Conservation (phyloP, 1,140 invertebrate genomes). For the Hyles vespertilio region DNA sequence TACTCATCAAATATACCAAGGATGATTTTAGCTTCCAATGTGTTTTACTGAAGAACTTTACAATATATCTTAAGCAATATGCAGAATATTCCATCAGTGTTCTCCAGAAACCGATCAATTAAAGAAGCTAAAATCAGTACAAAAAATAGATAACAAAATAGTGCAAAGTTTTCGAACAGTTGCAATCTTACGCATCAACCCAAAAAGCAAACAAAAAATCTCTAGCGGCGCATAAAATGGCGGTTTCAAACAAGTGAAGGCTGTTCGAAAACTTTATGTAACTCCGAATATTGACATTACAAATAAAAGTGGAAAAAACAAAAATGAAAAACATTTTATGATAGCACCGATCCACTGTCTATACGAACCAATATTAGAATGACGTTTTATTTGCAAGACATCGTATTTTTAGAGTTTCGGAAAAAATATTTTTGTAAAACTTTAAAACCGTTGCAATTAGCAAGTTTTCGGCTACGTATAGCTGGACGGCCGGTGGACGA, state of each 20-base stretch:
- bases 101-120: too few relatives aligned
- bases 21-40: too few relatives aligned
- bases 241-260: slow-evolving; percentile 78
- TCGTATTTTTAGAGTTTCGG: background rate
- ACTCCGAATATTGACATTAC: slow-evolving; percentile 44
- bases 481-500: background rate
- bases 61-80: too few relatives aligned
- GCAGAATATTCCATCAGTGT: too few relatives aligned
- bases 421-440: too few relatives aligned
- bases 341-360: background rate
- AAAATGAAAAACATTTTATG: background rate
- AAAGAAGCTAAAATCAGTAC: too few relatives aligned
- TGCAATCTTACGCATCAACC: slow-evolving; percentile 56
- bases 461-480: too few relatives aligned
- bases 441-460: too few relatives aligned
- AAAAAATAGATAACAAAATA: slow-evolving; percentile 26
- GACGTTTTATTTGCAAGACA: slow-evolving; percentile 25
- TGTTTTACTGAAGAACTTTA: too few relatives aligned
- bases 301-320: slow-evolving; percentile 22
- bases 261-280: slow-evolving; percentile 83
- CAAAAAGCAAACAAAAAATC: slow-evolving; percentile 46
- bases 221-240: slow-evolving; percentile 56
- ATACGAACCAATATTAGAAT: background rate
- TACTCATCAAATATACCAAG: too few relatives aligned
- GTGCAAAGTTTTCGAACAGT: slow-evolving; percentile 81